These are phyloP conservation scores for Drosophila subquinaria DNA, from an alignment of 2,888 invertebrate species.

Conservation along the genomic window DNA sequence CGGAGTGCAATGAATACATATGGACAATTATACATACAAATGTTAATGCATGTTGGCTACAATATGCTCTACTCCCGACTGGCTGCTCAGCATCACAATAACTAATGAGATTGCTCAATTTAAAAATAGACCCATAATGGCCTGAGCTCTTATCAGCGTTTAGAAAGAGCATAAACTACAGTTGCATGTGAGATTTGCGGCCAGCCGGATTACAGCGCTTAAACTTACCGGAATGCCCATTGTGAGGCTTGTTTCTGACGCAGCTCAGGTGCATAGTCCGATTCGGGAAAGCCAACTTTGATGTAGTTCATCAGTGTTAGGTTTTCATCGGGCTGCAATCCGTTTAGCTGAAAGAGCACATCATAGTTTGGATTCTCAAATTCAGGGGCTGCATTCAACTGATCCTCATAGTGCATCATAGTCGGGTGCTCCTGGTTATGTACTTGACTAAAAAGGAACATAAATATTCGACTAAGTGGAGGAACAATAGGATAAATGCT, in stretches of 20 bases:
- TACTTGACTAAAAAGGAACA: conserved; percentile 41
- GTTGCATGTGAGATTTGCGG: neutral
- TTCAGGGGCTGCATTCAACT: conserved; percentile 93
- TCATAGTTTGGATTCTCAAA: conserved; percentile 96
- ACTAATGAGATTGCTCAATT: conserved; percentile 1
- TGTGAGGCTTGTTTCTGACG: conserved; percentile 96
- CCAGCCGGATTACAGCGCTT: conserved; percentile 7
- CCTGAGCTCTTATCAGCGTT: conserved; percentile 17
- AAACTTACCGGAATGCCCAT: conserved; percentile 92
- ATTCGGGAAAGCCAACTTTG: conserved; percentile 91
- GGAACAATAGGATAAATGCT: neutral
- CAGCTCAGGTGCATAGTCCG: conserved; percentile 93
- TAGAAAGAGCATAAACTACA: neutral
- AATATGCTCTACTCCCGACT: conserved; percentile 27
- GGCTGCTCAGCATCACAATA: conserved; percentile 6
- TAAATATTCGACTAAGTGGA: neutral
- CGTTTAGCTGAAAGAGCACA: conserved; percentile 91
- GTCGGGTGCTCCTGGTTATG: conserved; percentile 47
- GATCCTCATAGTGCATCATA: conserved; percentile 90
- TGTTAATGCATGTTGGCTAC: conserved; percentile 25
- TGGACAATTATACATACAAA: conserved; percentile 38
- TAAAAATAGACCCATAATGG: neutral
- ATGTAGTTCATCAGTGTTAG: conserved; percentile 81
- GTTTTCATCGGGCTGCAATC: conserved; percentile 80
- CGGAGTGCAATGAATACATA: conserved; percentile 33